A percentile compares a stretch with the other conserved stretches of the same genome.
phyloP scores from a whole-genome alignment of 2,113 vertebrate species.

The Engystomops pustulosus region DNA sequence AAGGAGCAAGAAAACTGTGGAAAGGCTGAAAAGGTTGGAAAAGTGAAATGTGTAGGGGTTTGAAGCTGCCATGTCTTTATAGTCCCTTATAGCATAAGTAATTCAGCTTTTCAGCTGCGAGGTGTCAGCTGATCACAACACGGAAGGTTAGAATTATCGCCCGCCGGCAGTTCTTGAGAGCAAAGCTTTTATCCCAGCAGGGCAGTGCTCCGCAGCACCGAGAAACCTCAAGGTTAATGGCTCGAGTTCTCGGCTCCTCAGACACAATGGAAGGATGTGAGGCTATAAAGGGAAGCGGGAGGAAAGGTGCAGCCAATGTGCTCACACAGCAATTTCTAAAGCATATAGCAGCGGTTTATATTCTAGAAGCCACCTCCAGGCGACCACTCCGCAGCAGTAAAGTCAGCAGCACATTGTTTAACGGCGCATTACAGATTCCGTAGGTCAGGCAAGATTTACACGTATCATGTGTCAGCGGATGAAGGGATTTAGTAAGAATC shows the following conservation, averaged over 20 bases:
- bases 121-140: conserved; percentile 50
- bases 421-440: neutral
- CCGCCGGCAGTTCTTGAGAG: conserved; percentile 43
- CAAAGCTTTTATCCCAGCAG: conserved; percentile 59
- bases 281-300: conserved; percentile 43
- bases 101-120: conserved; percentile 39
- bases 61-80: conserved; percentile 21
- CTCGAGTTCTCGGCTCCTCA: conserved; percentile 49
- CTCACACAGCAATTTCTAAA: conserved; percentile 27
- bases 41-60: conserved; percentile 14
- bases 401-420: conserved; percentile 17
- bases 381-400: neutral
- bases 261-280: conserved; percentile 57
- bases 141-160: conserved; percentile 58
- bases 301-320: conserved; percentile 37
- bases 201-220: conserved; percentile 45
- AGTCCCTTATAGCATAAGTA: conserved; percentile 44
- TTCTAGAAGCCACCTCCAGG: conserved; percentile 1
- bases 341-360: neutral
- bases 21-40: neutral
- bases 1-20: neutral
- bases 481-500: no score
- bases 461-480: neutral
- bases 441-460: neutral
- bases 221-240: conserved; percentile 58